Evolutionary conservation across 2,113 vertebrate species (phyloP).

Genomic region (Sprattus sprattus): DNA sequence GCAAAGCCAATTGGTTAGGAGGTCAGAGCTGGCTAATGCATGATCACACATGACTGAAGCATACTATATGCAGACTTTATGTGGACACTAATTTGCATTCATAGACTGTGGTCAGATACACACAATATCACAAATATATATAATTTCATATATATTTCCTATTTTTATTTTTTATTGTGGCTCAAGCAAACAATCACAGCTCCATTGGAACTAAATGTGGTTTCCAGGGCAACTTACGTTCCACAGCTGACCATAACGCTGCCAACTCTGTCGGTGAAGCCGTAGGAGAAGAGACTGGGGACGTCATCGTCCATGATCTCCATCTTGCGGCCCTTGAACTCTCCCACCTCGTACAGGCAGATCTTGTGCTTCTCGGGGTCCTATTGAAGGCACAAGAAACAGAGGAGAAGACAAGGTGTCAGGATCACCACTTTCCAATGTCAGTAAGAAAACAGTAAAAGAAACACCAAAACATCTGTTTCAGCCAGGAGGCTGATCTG

Average conservation of each 20-base stretch:
- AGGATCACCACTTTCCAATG: neutral
- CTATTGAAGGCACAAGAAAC: constrained; percentile 43
- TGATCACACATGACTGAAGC: neutral
- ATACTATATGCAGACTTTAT: neutral
- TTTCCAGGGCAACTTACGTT: constrained; percentile 65
- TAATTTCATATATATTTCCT: neutral
- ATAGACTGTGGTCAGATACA: neutral
- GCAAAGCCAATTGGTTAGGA: neutral
- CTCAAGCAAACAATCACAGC: neutral
- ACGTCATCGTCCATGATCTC: constrained; percentile 83
- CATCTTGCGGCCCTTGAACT: constrained; percentile 83
- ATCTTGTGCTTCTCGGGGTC: constrained; percentile 83
- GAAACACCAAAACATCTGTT: neutral
- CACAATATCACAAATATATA: neutral
- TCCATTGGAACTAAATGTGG: neutral
- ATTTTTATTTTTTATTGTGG: neutral
- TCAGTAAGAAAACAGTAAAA: neutral
- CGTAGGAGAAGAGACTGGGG: constrained; percentile 77
- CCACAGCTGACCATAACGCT: constrained; percentile 78
- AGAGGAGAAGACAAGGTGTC: neutral
- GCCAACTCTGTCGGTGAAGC: constrained; percentile 80
- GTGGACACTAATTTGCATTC: neutral
- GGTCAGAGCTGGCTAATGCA: neutral
- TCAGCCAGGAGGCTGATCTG: neutral
- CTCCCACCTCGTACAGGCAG: constrained; percentile 79